Percentiles rank a stretch among this genome's conserved stretches.
These are phyloP conservation scores for Phrynocephalus versicolor DNA, from an alignment of 2,113 vertebrate genomes.

Conservation along the genomic window DNA sequence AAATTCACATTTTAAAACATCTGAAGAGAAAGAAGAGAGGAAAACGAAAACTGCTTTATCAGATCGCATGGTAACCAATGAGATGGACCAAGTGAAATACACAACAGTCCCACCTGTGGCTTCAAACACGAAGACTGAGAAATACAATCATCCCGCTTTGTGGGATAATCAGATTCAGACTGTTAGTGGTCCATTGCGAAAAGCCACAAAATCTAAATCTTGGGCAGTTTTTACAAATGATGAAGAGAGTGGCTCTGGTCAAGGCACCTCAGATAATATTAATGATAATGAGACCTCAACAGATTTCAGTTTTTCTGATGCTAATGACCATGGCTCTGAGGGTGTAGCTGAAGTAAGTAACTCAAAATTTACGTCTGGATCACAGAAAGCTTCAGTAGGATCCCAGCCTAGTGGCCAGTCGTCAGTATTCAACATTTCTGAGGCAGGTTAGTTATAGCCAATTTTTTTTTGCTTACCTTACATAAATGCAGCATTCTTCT, in stretches of 20 bases:
- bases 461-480: conserved; percentile 50
- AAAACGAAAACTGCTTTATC: conserved; percentile 53
- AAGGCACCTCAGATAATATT: conserved; percentile 81
- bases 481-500: conserved; percentile 56
- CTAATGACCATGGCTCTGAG: conserved; percentile 81
- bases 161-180: conserved; percentile 78
- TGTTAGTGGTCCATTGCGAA: conserved; percentile 53
- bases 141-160: conserved; percentile 51
- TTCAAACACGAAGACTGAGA: conserved; percentile 46
- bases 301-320: conserved; percentile 93
- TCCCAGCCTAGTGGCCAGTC: conserved; percentile 73
- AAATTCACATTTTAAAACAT: conserved; percentile 70
- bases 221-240: conserved; percentile 81
- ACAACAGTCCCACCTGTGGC: conserved; percentile 41
- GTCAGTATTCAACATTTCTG: conserved; percentile 77
- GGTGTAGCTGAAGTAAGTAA: conserved; percentile 86
- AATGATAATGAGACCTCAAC: conserved; percentile 95
- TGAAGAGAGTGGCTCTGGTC: conserved; percentile 92
- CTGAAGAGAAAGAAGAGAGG: conserved; percentile 65
- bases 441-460: conserved; percentile 80
- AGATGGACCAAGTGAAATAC: conserved; percentile 47
- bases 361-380: conserved; percentile 75
- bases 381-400: conserved; percentile 71
- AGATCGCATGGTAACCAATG: conserved; percentile 52
- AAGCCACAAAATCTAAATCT: conserved; percentile 68